Evolutionary conservation across 1,140 invertebrate genomes (phyloP).

Genomic region (Pissodes strobi): DNA sequence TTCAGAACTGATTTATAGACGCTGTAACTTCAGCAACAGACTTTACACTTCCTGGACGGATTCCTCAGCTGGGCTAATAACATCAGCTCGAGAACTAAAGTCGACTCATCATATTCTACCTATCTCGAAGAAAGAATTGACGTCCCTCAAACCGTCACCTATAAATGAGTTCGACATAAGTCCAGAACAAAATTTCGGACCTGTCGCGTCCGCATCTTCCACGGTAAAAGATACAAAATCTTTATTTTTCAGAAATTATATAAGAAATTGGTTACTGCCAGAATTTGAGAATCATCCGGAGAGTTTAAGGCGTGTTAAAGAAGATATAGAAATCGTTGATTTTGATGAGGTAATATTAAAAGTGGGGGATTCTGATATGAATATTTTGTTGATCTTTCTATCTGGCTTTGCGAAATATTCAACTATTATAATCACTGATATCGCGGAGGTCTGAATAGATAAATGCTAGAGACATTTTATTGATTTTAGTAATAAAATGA

Average conservation of each 20-base stretch:
- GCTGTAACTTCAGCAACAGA: not conserved
- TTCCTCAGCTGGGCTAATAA: not conserved
- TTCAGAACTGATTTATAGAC: not conserved
- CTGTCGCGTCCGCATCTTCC: not conserved
- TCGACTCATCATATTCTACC: too few relatives aligned
- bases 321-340: not conserved
- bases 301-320: not conserved
- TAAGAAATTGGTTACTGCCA: not conserved
- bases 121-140: not conserved
- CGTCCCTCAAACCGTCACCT: not conserved
- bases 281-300: not conserved
- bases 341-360: too few relatives aligned
- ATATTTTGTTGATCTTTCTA: too few relatives aligned
- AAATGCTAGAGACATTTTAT: too few relatives aligned
- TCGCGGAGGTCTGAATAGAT: too few relatives aligned
- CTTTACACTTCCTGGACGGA: constrained; percentile 1
- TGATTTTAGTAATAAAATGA: too few relatives aligned
- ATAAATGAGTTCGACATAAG: too few relatives aligned
- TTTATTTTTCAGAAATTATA: not conserved
- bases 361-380: too few relatives aligned
- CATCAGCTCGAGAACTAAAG: not conserved
- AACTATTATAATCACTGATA: too few relatives aligned
- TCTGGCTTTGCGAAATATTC: too few relatives aligned
- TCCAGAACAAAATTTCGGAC: too few relatives aligned
- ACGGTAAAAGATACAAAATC: not conserved